Percentiles rank a stretch among this genome's conserved stretches.
Evolutionary conservation across 2,888 invertebrate genomes (phyloP).

Genomic region (Lasioglossum lativentre): DNA sequence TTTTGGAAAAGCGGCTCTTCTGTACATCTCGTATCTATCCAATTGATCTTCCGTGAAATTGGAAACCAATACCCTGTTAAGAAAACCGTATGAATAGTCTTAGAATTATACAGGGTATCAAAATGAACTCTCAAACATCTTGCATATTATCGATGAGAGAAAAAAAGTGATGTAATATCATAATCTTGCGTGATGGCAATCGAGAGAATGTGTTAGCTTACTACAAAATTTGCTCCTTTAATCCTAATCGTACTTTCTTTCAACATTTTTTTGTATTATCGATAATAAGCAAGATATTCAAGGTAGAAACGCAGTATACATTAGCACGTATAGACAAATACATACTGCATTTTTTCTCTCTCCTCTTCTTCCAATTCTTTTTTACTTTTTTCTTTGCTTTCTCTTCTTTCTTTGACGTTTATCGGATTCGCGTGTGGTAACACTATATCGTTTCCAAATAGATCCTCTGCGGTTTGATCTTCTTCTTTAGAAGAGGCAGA

Average conservation of each 20-base stretch:
- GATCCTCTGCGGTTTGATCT: conserved; percentile 70
- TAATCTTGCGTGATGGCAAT: neutral
- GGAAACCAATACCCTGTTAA: conserved; percentile 95
- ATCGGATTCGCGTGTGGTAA: conserved; percentile 70
- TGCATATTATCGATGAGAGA: neutral
- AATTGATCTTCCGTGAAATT: conserved; percentile 99
- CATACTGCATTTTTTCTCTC: conserved; percentile 97
- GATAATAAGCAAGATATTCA: too few species aligned
- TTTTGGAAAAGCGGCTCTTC: conserved; percentile 98
- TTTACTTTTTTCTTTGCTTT: conserved; percentile 90
- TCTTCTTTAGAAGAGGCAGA: conserved; percentile 64
- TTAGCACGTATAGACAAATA: conserved; percentile 66
- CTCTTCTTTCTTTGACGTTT: conserved; percentile 82
- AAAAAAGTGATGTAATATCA: neutral
- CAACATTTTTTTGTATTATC: too few species aligned
- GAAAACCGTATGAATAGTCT: neutral
- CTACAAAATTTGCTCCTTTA: too few species aligned
- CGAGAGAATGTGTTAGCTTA: too few species aligned
- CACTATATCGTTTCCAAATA: conserved; percentile 79
- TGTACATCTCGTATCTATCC: conserved; percentile 99
- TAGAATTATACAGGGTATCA: neutral
- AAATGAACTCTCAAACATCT: neutral
- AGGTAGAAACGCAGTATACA: neutral
- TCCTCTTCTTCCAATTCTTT: conserved; percentile 97
- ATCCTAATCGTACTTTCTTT: too few species aligned